Percentiles rank a stretch among this genome's conserved stretches.
Conservation (phyloP, 2,888 invertebrate genomes). For the Eilema depressum region DNA sequence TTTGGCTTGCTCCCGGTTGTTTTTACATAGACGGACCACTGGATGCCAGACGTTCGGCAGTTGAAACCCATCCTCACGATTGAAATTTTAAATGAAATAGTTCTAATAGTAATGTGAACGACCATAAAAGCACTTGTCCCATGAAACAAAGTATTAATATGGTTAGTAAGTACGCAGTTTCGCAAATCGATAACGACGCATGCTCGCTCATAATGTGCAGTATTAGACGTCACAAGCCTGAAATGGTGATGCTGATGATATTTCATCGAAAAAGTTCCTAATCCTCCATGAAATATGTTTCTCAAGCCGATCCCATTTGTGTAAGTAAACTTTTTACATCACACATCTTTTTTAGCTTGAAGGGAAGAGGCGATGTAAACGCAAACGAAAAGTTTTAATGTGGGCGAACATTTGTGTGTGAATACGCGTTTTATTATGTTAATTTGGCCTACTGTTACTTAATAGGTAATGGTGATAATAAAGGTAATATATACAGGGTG, state of each 20-base stretch:
- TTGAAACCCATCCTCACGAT: too few relatives aligned
- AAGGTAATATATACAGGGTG: too few relatives aligned
- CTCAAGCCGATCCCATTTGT: background rate
- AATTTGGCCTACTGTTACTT: too few relatives aligned
- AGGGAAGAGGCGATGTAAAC: background rate
- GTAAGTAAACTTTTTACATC: conserved; percentile 8
- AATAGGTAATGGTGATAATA: too few relatives aligned
- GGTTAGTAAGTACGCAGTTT: background rate
- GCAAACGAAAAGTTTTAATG: background rate
- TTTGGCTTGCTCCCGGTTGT: too few relatives aligned
- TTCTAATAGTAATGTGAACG: too few relatives aligned
- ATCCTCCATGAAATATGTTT: conserved; percentile 2
- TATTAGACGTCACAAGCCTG: background rate
- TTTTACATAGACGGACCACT: too few relatives aligned
- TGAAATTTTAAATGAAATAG: too few relatives aligned
- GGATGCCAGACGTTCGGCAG: too few relatives aligned
- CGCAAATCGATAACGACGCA: background rate
- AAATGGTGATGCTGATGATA: background rate
- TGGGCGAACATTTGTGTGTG: background rate
- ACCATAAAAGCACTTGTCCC: too few relatives aligned
- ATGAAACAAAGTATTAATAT: background rate
- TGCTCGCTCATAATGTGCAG: background rate
- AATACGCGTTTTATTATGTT: background rate
- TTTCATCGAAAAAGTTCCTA: conserved; percentile 4
- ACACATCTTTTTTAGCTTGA: conserved; percentile 2